A percentile compares a stretch with the other conserved stretches of the same genome.
Evolutionary conservation across 2,888 invertebrate genomes (phyloP).

Genomic region (Tipula unca): DNA sequence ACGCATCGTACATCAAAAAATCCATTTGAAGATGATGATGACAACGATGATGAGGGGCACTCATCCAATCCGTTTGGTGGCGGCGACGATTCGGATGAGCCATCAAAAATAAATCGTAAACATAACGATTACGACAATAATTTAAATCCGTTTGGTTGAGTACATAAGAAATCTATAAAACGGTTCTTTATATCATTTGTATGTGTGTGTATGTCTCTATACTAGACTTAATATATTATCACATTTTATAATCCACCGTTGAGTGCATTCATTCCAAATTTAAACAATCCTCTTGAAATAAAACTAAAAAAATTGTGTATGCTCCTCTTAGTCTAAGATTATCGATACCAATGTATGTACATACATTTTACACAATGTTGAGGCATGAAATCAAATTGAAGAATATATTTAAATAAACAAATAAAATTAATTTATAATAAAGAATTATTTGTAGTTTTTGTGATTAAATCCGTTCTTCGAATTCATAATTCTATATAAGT

Average conservation of each 20-base stretch:
- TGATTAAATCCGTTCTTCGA: too few relatives aligned
- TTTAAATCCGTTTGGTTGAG: slow-evolving; percentile 56
- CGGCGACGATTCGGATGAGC: slow-evolving; percentile 46
- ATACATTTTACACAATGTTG: neutral
- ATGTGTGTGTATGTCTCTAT: neutral
- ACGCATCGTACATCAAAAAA: slow-evolving; percentile 22
- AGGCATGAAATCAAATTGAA: neutral
- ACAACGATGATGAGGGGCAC: slow-evolving; percentile 54
- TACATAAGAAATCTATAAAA: neutral
- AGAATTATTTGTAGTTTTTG: neutral
- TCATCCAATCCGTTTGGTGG: slow-evolving; percentile 57
- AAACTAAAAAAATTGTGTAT: neutral
- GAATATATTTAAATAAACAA: neutral
- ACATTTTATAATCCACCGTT: neutral
- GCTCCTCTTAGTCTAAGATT: neutral
- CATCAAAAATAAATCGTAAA: neutral
- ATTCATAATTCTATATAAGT: too few relatives aligned
- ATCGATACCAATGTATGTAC: neutral
- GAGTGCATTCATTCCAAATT: neutral
- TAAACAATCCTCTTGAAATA: neutral
- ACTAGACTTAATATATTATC: neutral
- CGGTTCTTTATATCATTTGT: neutral
- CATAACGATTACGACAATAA: slow-evolving; percentile 60
- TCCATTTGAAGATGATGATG: slow-evolving; percentile 27
- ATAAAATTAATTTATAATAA: neutral